phyloP scores from a whole-genome alignment of 2,113 vertebrate genomes.

The Drymodes brunneopygia region DNA sequence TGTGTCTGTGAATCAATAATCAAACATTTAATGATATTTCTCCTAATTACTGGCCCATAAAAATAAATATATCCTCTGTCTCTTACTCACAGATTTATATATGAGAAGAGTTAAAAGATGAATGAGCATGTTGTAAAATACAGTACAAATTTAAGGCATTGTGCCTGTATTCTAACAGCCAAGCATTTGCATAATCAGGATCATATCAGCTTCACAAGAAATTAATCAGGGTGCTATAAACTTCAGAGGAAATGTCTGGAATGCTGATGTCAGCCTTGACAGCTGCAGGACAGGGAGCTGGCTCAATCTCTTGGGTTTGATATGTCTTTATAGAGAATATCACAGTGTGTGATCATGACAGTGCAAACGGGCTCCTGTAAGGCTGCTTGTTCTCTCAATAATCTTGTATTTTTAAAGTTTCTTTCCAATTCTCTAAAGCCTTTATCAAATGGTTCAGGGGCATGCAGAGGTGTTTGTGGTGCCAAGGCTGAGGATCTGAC shows the following conservation, averaged over 20 bases:
- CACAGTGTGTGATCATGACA: not conserved
- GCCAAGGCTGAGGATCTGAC: not conserved
- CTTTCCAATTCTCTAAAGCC: not conserved
- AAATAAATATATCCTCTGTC: not conserved
- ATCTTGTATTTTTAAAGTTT: not conserved
- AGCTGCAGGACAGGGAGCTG: not conserved
- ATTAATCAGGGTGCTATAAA: not conserved
- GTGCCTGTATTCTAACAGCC: not conserved
- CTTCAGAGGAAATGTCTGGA: not conserved
- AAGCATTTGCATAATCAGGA: not conserved
- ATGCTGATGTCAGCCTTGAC: conserved; percentile 12
- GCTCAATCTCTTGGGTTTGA: not conserved
- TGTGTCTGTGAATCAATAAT: not conserved
- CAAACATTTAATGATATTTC: not conserved
- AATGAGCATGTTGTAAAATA: not conserved
- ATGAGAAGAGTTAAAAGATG: not conserved
- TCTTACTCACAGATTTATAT: not conserved
- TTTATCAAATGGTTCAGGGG: not conserved
- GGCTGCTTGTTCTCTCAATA: not conserved
- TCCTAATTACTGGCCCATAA: not conserved
- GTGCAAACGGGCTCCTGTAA: not conserved
- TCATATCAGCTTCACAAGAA: not conserved
- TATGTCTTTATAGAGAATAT: not conserved
- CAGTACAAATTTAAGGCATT: not conserved
- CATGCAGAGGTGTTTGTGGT: not conserved